Evolutionary conservation across 2,797 vertebrate genomes (phyloP).

Genomic region (Chrosomus eos): DNA sequence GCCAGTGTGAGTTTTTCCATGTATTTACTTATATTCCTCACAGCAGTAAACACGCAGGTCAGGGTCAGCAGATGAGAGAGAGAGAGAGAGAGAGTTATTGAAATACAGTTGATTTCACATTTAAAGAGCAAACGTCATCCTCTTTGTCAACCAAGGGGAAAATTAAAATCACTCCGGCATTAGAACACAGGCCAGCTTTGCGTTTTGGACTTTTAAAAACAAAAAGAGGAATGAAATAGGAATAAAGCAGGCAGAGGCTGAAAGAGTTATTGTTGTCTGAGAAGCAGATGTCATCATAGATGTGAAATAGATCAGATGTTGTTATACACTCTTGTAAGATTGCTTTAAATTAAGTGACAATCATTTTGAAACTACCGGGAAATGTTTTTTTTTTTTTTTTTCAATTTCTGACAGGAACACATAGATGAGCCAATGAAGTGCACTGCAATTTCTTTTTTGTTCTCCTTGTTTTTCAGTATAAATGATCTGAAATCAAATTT

Average conservation of each 20-base stretch:
- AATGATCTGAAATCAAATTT: background rate
- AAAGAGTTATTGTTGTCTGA: slow-evolving; percentile 34
- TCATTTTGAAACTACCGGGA: slow-evolving; percentile 13
- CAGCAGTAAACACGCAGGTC: slow-evolving; percentile 26
- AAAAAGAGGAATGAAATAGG: slow-evolving; percentile 20
- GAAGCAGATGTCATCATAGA: slow-evolving; percentile 21
- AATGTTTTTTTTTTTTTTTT: background rate
- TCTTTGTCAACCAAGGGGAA: slow-evolving; percentile 30
- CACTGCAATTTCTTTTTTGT: background rate
- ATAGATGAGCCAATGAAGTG: background rate
- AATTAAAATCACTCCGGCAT: slow-evolving; percentile 15
- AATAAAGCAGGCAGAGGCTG: background rate
- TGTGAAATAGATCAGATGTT: slow-evolving; percentile 23
- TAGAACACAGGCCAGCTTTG: slow-evolving; percentile 28
- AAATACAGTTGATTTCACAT: slow-evolving; percentile 13
- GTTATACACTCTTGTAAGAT: slow-evolving; percentile 5
- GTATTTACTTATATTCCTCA: slow-evolving; percentile 24
- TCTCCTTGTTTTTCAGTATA: background rate
- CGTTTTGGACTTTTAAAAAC: slow-evolving; percentile 18
- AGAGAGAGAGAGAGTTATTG: background rate
- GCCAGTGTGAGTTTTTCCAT: slow-evolving; percentile 7
- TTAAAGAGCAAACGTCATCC: slow-evolving; percentile 29
- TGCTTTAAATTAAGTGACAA: slow-evolving; percentile 34
- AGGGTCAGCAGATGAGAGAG: slow-evolving; percentile 6
- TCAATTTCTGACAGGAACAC: background rate